Evolutionary conservation across 2,113 vertebrate genomes (phyloP), one percentile per base, ranked within the genome.

Genomic region (Oriolus oriolus): DNA sequence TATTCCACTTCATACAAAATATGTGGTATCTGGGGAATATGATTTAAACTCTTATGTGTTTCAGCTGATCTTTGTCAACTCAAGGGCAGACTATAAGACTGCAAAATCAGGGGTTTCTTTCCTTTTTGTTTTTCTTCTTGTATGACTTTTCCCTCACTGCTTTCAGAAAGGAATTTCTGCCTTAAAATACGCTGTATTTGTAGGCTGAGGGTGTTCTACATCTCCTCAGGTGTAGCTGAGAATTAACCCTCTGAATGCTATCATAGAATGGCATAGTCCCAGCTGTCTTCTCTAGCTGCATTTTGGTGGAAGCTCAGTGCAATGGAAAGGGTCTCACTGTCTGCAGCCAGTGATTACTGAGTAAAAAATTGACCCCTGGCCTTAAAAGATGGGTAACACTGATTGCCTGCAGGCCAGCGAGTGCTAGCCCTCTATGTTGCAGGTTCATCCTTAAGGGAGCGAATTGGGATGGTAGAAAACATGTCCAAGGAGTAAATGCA

Each of bases 141-240:
- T 8, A 52, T 54, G 8, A 12, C 5, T 59, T 18, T 4, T 6
- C 13, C 6, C 1, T 2, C 5, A 3, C 5, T 12, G 6, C 4
- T 21, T 86, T 78, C 30, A 77, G 37, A 33, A 65, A 20, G 13
- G 14, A 12, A 20, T 56, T 84, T 81, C 42, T 63, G 17, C 15
- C 30, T 60, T 64, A 75, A 87, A 74, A 82, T 64, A 45, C 20
- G 7, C 14, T 33, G 7, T 31, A 49, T 60, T 56, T 76, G 10
- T 57, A 49, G 19, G 22, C 22, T 82, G 33, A 89, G 30, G 7
- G 12, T 33, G 22, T 66, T 84, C 26, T 63, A 10, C 24, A 42
- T 71, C 23, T 89, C 24, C 33, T 93, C 35, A 47, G 13, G 8
- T 3, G 37, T 24, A 68, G 7, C 27, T 89, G 35, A 44, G 57